phyloP scores from a whole-genome alignment of 2,113 vertebrate genomes.

The Passer montanus region DNA sequence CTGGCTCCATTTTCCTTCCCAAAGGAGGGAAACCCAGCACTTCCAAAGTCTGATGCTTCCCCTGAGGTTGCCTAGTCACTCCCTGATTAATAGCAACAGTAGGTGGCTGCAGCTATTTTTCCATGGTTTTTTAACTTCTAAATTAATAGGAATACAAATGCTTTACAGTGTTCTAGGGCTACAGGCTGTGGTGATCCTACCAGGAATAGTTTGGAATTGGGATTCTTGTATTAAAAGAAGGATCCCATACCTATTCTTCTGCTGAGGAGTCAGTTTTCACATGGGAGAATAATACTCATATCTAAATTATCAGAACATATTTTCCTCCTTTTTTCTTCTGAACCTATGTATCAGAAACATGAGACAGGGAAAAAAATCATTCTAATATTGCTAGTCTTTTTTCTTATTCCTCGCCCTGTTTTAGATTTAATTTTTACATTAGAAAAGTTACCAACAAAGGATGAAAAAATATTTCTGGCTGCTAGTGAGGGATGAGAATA shows the following conservation, averaged over 20 bases:
- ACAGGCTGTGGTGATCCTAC: background rate
- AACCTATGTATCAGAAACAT: background rate
- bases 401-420: background rate
- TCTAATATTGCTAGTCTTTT: background rate
- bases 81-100: background rate
- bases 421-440: background rate
- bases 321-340: background rate
- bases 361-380: background rate
- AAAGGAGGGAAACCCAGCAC: background rate
- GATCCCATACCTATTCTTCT: accelerated
- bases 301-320: background rate
- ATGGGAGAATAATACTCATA: background rate
- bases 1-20: background rate
- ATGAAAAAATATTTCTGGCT: background rate
- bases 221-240: background rate
- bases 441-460: background rate
- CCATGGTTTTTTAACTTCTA: background rate
- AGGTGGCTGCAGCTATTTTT: background rate
- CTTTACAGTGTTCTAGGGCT: background rate
- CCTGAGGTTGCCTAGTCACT: background rate
- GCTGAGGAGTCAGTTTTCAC: background rate
- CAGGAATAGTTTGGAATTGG: background rate
- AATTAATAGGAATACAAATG: background rate
- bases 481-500: background rate
- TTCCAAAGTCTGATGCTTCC: background rate